Percentiles rank a stretch among this genome's conserved stretches.
Conservation (phyloP, 2,113 vertebrate species). For the Clupea harengus region DNA sequence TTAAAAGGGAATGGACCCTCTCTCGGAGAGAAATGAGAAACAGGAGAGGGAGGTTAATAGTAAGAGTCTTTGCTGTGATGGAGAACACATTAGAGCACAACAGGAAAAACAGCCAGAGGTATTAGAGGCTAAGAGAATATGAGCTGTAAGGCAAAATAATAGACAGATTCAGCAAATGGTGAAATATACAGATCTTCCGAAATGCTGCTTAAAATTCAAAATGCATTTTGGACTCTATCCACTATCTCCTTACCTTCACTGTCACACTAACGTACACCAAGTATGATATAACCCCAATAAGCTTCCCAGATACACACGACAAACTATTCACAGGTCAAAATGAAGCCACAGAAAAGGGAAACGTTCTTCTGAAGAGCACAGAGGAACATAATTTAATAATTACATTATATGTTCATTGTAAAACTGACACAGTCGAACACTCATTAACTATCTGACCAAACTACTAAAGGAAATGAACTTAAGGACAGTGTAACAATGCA, state of each 20-base stretch:
- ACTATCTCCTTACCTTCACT: not conserved
- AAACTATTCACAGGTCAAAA: not conserved
- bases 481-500: not conserved
- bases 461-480: not conserved
- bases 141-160: not conserved
- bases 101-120: slow-evolving; percentile 50
- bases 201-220: not conserved
- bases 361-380: not conserved
- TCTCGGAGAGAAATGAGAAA: not conserved
- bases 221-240: not conserved
- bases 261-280: not conserved
- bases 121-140: slow-evolving; percentile 22
- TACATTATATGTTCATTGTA: not conserved
- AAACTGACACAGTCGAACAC: not conserved
- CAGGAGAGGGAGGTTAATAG: slow-evolving; percentile 31
- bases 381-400: not conserved
- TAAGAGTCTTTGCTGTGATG: slow-evolving; percentile 37
- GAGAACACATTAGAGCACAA: slow-evolving; percentile 48
- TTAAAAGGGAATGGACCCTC: slow-evolving; percentile 12
- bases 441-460: not conserved
- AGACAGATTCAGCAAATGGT: not conserved
- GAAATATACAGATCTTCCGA: not conserved
- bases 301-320: not conserved
- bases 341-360: not conserved
- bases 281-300: no score